phyloP scores from a whole-genome alignment of 1,140 invertebrate species.

The Dendrolimus punctatus region DNA sequence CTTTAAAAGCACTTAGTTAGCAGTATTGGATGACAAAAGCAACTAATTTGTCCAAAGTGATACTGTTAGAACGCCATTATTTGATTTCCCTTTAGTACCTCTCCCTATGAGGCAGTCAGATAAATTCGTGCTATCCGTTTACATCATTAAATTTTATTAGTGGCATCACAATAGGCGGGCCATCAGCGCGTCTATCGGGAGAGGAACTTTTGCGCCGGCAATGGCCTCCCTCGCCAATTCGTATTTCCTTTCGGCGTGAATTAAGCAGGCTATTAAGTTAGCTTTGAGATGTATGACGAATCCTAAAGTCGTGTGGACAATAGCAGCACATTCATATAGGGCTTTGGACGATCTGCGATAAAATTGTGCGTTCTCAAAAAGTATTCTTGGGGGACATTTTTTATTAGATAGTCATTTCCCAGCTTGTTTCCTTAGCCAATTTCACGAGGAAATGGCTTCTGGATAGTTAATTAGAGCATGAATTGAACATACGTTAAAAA shows the following conservation, averaged over 20 bases:
- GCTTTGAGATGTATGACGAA: constrained; percentile 65
- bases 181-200: constrained; percentile 33
- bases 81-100: constrained; percentile 52
- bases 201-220: constrained; percentile 51
- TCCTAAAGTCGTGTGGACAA: constrained; percentile 43
- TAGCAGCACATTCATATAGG: constrained; percentile 31
- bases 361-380: constrained; percentile 20
- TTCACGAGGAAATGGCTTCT: constrained; percentile 18
- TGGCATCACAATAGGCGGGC: constrained; percentile 50
- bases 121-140: constrained; percentile 68
- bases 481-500: no score
- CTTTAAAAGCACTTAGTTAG: not conserved
- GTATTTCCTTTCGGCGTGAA: constrained; percentile 64
- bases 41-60: constrained; percentile 1
- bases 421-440: constrained; percentile 14
- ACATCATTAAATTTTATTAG: constrained; percentile 72
- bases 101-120: constrained; percentile 44
- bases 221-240: constrained; percentile 54
- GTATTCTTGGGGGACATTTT: constrained; percentile 6
- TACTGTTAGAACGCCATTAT: constrained; percentile 42
- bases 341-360: constrained; percentile 23
- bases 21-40: not conserved
- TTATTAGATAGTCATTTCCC: constrained; percentile 12
- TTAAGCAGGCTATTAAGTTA: constrained; percentile 67
- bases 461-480: constrained; percentile 1